phyloP scores from a whole-genome alignment of 2,113 vertebrate species.

The Neogobius melanostomus region DNA sequence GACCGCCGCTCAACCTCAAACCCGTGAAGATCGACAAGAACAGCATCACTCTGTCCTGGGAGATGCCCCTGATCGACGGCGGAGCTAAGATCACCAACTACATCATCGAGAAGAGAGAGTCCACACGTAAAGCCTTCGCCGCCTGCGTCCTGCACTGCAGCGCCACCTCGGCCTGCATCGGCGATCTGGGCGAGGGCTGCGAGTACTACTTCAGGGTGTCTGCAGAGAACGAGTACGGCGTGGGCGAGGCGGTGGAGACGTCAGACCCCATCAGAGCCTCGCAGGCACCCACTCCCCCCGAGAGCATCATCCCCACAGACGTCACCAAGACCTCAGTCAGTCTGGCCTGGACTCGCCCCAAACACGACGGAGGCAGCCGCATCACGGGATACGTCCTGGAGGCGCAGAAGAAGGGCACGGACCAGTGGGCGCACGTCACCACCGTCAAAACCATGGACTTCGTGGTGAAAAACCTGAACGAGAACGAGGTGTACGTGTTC shows the following conservation, averaged over 20 bases:
- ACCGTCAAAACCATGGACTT: conserved; percentile 89
- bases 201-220: conserved; percentile 97
- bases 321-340: conserved; percentile 89
- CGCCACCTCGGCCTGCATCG: conserved; percentile 84
- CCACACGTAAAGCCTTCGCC: conserved; percentile 93
- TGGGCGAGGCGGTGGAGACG: conserved; percentile 92
- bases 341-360: conserved; percentile 95
- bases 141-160: conserved; percentile 88
- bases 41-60: conserved; percentile 92
- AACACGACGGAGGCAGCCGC: conserved; percentile 94
- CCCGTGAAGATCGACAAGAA: conserved; percentile 91
- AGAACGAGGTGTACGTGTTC: conserved; percentile 95
- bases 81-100: conserved; percentile 96
- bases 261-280: conserved; percentile 90
- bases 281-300: conserved; percentile 90
- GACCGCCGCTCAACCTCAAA: conserved; percentile 93
- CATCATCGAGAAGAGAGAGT: conserved; percentile 95
- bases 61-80: conserved; percentile 94
- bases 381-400: conserved; percentile 96
- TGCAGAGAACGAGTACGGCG: conserved; percentile 97
- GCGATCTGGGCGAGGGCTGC: conserved; percentile 88
- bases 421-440: conserved; percentile 90
- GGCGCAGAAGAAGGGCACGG: conserved; percentile 92
- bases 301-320: conserved; percentile 90
- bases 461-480: conserved; percentile 89